These are phyloP conservation scores for Blastomussa wellsi DNA, from an alignment of 92 coral and sea anemone genomes.

Conservation along the genomic window DNA sequence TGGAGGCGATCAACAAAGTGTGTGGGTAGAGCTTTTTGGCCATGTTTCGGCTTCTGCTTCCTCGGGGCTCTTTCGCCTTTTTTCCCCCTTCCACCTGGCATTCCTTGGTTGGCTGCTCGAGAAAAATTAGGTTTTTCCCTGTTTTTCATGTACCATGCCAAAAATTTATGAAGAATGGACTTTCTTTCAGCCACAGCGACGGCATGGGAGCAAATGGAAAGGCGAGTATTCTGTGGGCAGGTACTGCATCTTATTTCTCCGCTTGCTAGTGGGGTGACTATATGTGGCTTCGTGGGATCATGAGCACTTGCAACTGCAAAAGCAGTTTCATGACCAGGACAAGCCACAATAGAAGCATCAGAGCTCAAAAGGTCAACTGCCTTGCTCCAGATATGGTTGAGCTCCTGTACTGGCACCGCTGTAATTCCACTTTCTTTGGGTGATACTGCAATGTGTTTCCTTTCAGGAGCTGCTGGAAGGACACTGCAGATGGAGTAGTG, in stretches of 20 bases:
- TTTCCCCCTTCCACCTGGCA: neutral
- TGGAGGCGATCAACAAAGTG: constrained; percentile 23
- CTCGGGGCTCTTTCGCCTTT: constrained; percentile 20
- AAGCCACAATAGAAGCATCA: constrained; percentile 1
- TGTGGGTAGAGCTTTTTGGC: neutral
- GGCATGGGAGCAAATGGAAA: no score
- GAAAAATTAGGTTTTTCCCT: no score
- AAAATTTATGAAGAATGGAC: constrained; percentile 28
- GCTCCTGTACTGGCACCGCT: neutral
- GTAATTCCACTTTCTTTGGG: neutral
- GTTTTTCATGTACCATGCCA: no score
- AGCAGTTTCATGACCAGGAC: neutral
- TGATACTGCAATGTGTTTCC: neutral
- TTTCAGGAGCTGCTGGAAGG: constrained; percentile 3
- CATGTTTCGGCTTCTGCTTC: constrained; percentile 10
- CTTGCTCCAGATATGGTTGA: constrained; percentile 3
- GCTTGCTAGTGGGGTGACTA: constrained; percentile 19
- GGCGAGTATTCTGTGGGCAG: no score
- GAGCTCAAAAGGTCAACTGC: neutral
- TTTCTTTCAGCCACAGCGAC: constrained; percentile 23
- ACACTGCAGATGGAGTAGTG: constrained; percentile 15
- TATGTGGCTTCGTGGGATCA: constrained; percentile 12
- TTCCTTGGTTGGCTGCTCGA: constrained; percentile 18
- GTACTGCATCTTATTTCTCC: constrained; percentile 14
- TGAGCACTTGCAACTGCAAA: constrained; percentile 26